Evolutionary conservation across 2,113 vertebrate species (phyloP), one percentile per base, ranked within the genome.

Genomic region (Malurus melanocephalus): DNA sequence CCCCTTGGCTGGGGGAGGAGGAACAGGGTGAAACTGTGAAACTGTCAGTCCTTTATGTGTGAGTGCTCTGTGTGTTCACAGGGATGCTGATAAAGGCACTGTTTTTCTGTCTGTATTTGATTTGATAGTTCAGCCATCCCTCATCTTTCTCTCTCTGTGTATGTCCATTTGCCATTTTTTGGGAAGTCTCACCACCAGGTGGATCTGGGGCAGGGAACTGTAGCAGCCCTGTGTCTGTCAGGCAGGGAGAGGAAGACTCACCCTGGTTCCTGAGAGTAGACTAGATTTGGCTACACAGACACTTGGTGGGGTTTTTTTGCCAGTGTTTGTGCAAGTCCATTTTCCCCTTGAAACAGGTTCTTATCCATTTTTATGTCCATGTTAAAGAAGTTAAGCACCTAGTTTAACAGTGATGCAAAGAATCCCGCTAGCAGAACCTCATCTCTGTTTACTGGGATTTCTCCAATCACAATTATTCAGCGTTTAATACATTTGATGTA

Each of bases 121-220:
- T 77, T 27, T 46, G 10, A 48, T 48, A 21, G 3, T 73, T 65
- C 68, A 26, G 30, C 35, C 23, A 10, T 35, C 15, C 49, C 21
- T 43, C 19, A 10, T 23, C 27, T 53, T 3, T 59, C 1, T 7
- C 0, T 17, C 10, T 38, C 20, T 1, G 0, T 46, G 2, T n/a
- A 1, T 66, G 9, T 46, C 56, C 33, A 48, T 22, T 42, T 64
- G 26, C 13, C 24, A 11, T 18, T 52, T 52, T 6, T 15, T 71
- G 43, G 38, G 38, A 78, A 15, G 15, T 13, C 28, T 62, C n/a
- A 19, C 35, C 23, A 22, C 9, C 16, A n/a, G 40, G 46, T 73
- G 49, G 23, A 43, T 66, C 10, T 75, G 45, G n/a, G 18, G 4
- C 1, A 1, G 12, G 14, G 35, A 60, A 19, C 33, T 61, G 16